Evolutionary conservation across 2,888 invertebrate genomes (phyloP).

Genomic region (Caenorhabditis imperialis): DNA sequence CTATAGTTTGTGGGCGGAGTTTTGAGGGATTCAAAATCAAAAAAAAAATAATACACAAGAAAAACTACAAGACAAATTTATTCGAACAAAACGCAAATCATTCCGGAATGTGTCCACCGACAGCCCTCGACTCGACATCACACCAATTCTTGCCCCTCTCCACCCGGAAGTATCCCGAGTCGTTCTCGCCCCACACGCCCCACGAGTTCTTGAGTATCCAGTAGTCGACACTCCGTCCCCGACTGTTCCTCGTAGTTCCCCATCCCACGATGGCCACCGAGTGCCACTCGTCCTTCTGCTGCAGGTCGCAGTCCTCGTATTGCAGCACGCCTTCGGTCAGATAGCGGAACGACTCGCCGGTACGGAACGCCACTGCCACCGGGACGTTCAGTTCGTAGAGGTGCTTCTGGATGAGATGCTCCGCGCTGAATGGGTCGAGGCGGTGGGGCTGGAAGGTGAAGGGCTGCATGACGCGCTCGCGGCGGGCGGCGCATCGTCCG

Average conservation of each 20-base stretch:
- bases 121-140: slow-evolving; percentile 8
- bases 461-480: slow-evolving; percentile 13
- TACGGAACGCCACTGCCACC: slow-evolving; percentile 22
- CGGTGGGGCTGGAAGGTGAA: background rate
- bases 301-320: background rate
- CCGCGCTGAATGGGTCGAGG: slow-evolving; percentile 22
- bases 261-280: slow-evolving; percentile 36
- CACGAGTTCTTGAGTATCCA: slow-evolving; percentile 41
- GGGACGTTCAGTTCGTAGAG: slow-evolving; percentile 15
- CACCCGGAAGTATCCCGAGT: slow-evolving; percentile 7
- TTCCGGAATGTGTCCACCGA: slow-evolving; percentile 17
- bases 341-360: background rate
- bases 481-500: slow-evolving; percentile 4
- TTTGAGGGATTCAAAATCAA: too few species aligned
- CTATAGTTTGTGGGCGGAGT: too few species aligned
- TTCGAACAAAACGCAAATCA: background rate
- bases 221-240: slow-evolving; percentile 9
- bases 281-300: slow-evolving; percentile 14
- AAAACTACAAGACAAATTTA: background rate
- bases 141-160: slow-evolving; percentile 23
- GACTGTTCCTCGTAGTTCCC: background rate
- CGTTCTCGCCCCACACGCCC: slow-evolving; percentile 28
- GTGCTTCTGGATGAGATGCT: slow-evolving; percentile 13
- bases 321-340: slow-evolving; percentile 5
- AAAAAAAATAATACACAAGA: background rate